These are phyloP conservation scores for Ptychobarbus kaznakovi DNA, from an alignment of 2,797 vertebrate genomes.

Conservation along the genomic window DNA sequence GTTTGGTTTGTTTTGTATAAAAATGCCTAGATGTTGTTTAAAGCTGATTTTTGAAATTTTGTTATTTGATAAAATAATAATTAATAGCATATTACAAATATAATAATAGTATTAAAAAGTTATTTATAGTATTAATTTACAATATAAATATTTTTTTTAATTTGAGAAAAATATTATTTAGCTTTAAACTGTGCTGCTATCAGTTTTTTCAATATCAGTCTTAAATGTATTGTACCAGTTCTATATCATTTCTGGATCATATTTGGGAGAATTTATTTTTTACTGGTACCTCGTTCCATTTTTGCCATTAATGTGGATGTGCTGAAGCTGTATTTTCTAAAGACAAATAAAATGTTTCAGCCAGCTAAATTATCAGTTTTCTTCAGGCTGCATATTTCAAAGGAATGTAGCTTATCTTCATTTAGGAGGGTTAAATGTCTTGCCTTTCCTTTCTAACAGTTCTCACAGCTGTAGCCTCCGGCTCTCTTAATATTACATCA, in stretches of 20 bases:
- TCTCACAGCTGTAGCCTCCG: background rate
- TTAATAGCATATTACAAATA: no score
- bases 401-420: background rate
- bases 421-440: background rate
- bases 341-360: background rate
- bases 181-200: background rate
- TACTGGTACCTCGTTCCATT: background rate
- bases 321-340: background rate
- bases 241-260: background rate
- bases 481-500: constrained; percentile 31
- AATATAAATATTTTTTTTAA: background rate
- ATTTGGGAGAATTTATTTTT: background rate
- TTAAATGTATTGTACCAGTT: background rate
- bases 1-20: background rate
- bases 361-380: background rate
- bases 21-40: background rate
- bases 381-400: background rate
- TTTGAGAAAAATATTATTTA: background rate
- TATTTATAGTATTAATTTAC: background rate
- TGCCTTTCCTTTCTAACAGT: background rate
- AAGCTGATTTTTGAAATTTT: background rate
- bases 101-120: no score
- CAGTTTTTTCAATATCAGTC: background rate
- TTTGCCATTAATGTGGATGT: background rate
- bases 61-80: background rate